Evolutionary conservation across 2,797 vertebrate species (phyloP).

Genomic region (Brachymystax lenok): DNA sequence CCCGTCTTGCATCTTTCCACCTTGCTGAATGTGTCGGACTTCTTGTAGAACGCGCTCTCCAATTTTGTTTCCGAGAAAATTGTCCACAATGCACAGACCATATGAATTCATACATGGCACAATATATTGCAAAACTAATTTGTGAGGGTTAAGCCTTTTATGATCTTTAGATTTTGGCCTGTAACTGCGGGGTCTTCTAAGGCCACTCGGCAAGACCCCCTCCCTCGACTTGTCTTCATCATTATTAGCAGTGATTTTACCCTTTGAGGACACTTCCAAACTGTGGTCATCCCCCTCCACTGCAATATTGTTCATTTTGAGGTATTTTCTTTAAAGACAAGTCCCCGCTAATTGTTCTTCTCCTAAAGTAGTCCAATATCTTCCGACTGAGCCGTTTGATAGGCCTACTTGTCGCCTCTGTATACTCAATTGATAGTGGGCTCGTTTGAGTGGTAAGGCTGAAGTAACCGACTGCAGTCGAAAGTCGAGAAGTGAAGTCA

Average conservation of each 20-base stretch:
- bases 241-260: conserved; percentile 9
- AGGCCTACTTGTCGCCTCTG: conserved; percentile 26
- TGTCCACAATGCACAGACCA: conserved; percentile 65
- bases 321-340: conserved; percentile 2
- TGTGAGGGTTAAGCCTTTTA: conserved; percentile 48
- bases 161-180: conserved; percentile 43
- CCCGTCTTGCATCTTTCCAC: conserved; percentile 60
- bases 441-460: too few species aligned
- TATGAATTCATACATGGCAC: conserved; percentile 64
- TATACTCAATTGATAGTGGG: conserved; percentile 16
- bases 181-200: conserved; percentile 39
- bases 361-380: conserved; percentile 11
- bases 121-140: conserved; percentile 59
- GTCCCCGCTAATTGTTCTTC: conserved; percentile 5
- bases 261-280: conserved; percentile 9
- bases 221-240: conserved; percentile 7
- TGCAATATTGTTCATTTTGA: background rate
- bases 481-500: too few species aligned
- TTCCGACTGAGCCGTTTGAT: conserved; percentile 8
- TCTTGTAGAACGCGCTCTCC: conserved; percentile 64
- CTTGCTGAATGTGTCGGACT: conserved; percentile 53
- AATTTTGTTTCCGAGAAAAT: conserved; percentile 61
- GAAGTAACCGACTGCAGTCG: too few species aligned
- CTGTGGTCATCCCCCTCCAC: conserved; percentile 18
- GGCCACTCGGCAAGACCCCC: conserved; percentile 27